Base-by-base conservation (phyloP, 2,797 vertebrate genomes). In the Lerista edwardsae region DNA sequence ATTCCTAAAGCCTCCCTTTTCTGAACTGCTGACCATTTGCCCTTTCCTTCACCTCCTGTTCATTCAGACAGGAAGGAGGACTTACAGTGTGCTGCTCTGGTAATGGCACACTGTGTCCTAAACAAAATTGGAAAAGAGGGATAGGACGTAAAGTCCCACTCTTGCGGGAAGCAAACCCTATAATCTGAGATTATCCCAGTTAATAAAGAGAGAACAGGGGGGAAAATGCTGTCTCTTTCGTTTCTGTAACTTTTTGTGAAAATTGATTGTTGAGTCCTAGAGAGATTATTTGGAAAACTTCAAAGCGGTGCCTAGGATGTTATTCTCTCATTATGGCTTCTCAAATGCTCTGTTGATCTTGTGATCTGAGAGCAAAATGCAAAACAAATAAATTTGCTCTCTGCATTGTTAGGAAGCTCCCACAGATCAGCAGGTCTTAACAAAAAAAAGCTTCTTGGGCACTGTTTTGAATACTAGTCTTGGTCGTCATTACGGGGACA, bases 351-450 rank as follows among this genome's bases (percentile, higher is more conserved):
- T 67, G 51, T 86, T 91, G 87, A 92, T 93, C 91, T 89, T 87
- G 75, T 93, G 83, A 90, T 92, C 84, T 76, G 80, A 91, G 90
- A 94, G 83, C 89, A 87, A 23, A 87, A 93, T 90, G 82, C 86
- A 92, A 76, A 91, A 92, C 88, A 92, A 93, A 92, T 92, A 93
- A 92, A 87, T 85, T 92, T 73, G 79, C 64, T 91, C 90, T 87
- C 68, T 82, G 83, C 80, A 0, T 51, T 23, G 1, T 88, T 89
- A 91, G 87, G 87, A 92, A 92, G 61, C 92, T 90, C 87, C 87
- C 78, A 73, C 39, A 0, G 15, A 84, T 77, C 84, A 84, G 90
- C 75, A 86, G 83, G 4, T 86, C 71, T 86, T 9, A 1, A 59
- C 55, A 61, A 61, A 61, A 84, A 76, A 84, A 51, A 29, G 82